These are phyloP conservation scores for Callithrix jacchus DNA, from an alignment of 2,113 vertebrate species.

Conservation along the genomic window DNA sequence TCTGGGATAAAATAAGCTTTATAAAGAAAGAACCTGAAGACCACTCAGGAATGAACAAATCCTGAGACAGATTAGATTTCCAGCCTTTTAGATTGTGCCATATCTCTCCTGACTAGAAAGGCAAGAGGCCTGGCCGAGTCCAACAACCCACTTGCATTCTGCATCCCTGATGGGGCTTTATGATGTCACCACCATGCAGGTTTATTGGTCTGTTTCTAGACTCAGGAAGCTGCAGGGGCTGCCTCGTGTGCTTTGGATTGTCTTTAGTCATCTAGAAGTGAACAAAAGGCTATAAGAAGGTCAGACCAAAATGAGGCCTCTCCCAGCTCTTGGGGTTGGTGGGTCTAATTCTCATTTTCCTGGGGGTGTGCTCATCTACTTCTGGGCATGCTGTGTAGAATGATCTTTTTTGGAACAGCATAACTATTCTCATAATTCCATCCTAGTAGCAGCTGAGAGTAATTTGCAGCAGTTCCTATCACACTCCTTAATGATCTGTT, in stretches of 20 bases:
- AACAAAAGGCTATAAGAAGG: neutral
- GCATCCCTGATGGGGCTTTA: neutral
- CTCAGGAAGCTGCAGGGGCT: neutral
- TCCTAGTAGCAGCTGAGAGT: neutral
- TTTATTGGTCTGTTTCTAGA: neutral
- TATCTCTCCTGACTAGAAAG: neutral
- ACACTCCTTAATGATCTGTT: neutral
- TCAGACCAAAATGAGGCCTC: neutral
- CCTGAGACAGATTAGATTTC: neutral
- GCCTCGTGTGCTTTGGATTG: neutral
- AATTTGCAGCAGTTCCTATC: neutral
- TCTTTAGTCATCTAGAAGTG: neutral
- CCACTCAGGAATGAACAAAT: neutral
- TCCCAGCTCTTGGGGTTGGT: neutral
- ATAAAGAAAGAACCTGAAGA: neutral
- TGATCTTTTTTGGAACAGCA: neutral
- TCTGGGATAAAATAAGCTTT: neutral
- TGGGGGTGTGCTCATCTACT: neutral
- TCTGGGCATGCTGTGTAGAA: neutral
- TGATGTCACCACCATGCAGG: neutral
- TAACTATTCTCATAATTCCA: neutral
- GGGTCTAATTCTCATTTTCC: neutral
- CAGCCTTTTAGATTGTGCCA: neutral
- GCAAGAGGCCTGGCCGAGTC: neutral
- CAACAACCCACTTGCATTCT: neutral